Conservation (phyloP, 1,140 invertebrate species). For the Drosophila nannoptera region DNA sequence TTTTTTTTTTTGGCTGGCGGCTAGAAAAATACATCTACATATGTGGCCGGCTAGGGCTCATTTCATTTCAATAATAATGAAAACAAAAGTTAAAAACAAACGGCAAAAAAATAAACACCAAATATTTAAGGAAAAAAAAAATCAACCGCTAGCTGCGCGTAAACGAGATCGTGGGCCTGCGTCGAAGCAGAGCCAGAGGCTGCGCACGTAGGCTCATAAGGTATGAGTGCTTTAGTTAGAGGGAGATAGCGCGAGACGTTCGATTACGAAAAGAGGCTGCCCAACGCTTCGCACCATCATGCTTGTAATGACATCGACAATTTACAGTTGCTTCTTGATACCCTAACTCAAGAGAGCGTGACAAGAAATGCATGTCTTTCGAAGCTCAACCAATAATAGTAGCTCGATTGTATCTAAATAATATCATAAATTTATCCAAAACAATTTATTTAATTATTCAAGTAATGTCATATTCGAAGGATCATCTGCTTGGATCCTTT, state of each 20-base stretch:
- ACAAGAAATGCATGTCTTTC: background rate
- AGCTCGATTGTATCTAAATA: background rate
- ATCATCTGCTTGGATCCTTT: too few species aligned
- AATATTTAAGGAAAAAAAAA: conserved; percentile 23
- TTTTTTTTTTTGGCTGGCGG: conserved; percentile 39
- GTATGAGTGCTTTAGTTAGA: background rate
- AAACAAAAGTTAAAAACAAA: conserved; percentile 71
- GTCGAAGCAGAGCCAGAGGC: conserved; percentile 11
- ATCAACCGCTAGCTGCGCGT: conserved; percentile 54
- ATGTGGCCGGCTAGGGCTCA: conserved; percentile 28
- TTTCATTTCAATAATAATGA: conserved; percentile 71
- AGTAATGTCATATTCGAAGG: background rate
- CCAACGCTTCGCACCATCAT: background rate
- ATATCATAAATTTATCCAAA: background rate
- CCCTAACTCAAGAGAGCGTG: background rate
- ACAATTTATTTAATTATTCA: background rate
- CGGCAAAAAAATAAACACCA: conserved; percentile 15
- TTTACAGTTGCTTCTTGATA: conserved; percentile 39
- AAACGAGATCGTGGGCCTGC: conserved; percentile 9
- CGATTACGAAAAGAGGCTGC: conserved; percentile 14
- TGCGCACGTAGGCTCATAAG: background rate
- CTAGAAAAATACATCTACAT: conserved; percentile 51
- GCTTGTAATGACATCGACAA: conserved; percentile 24
- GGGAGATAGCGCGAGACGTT: background rate
- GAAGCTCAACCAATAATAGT: background rate